These are phyloP conservation scores for Sceliomorpha sp. DNA, from an alignment of 2,888 invertebrate genomes.

Conservation along the genomic window DNA sequence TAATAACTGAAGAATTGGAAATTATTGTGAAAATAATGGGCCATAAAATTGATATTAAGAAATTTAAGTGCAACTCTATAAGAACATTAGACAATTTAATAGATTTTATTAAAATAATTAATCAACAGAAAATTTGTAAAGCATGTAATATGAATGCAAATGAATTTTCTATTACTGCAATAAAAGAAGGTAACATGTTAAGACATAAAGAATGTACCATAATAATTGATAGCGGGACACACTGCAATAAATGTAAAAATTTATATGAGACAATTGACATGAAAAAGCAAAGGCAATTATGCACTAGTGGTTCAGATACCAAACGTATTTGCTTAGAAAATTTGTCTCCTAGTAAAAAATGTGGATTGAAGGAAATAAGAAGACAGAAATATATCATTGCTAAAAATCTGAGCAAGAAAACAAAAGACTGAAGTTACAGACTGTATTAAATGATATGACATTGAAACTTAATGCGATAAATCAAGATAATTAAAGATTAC, in stretches of 20 bases:
- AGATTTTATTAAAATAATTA: neutral
- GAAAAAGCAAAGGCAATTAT: neutral
- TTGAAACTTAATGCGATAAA: neutral
- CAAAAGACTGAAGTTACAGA: conserved; percentile 1
- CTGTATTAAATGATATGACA: neutral
- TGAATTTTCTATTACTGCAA: conserved; percentile 3
- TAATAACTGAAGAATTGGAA: conserved; percentile 1
- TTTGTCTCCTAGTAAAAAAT: neutral
- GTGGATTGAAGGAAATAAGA: neutral
- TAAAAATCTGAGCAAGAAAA: neutral
- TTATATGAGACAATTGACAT: neutral
- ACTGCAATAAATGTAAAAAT: neutral
- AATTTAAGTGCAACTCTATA: neutral
- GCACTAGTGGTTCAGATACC: neutral
- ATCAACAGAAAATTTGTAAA: conserved; percentile 5
- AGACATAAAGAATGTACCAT: conserved; percentile 5
- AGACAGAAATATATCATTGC: conserved; percentile 5
- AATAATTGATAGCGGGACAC: neutral
- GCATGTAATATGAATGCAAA: conserved; percentile 1
- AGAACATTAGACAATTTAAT: conserved; percentile 4
- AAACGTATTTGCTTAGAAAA: neutral
- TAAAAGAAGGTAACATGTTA: neutral
- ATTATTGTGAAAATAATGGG: neutral
- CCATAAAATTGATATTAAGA: neutral
- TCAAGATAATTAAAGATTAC: neutral